Base-by-base conservation (phyloP, 2,113 vertebrate genomes). In the Cercopithecus mona region DNA sequence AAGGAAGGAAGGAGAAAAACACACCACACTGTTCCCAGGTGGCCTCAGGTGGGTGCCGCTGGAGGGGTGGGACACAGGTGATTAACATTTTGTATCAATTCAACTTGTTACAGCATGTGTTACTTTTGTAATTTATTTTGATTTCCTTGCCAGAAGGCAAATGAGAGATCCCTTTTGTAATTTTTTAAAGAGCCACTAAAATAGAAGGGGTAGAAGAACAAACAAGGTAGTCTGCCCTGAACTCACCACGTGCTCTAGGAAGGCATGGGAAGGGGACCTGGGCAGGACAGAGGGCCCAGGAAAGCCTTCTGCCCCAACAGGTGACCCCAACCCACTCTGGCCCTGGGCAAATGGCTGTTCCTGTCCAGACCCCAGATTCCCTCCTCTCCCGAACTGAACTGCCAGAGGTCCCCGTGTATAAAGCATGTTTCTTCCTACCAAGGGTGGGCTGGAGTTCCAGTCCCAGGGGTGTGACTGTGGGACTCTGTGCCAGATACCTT, bases 381-480 rank as follows among this genome's bases (percentile, higher is more conserved):
- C 35, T 50, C 38, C 89, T 10, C 50, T 9, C 70, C 40, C n/a
- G 52, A 55, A 61, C 9, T 35, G 27, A 90, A 55, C 59, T 0
- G 64, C 59, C 0, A 5, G 48, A 1, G 27, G 50, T 68, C 32
- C 38, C 38, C 38, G 8, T 1, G 0, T 2, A 0, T 2, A 64
- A 73, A 79, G 40, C 48, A 57, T 11, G 38, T 5, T 20, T 43
- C 73, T 57, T 55, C 16, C 61, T 16, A 35, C 59, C 35, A 68
- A 25, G n/a, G 17, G 9, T 20, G 35, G 35, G 32, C n/a, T 20
- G 68, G 61, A 70, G 22, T 8, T 35, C 9, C 0, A 12, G 45
- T 43, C 48, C 48, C 8, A 2, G 9, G 25, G 59, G 25, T 27
- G 23, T 11, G 72, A 30, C 10, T 3, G 18, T 32, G 73, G 43